These are phyloP conservation scores for Phenganax marumi DNA, from an alignment of 92 coral and sea anemone genomes.

Conservation along the genomic window DNA sequence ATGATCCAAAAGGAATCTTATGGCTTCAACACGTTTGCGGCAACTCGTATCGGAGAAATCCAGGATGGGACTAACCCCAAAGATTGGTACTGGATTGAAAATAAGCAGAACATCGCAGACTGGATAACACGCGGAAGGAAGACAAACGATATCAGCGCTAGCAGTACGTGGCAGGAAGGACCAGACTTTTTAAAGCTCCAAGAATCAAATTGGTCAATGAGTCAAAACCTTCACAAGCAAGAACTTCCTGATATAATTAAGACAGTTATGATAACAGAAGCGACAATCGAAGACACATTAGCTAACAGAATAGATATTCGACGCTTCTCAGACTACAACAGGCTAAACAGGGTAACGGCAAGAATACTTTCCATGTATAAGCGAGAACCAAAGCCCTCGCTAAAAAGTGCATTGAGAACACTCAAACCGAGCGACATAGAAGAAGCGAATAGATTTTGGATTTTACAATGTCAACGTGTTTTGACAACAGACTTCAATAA, in stretches of 20 bases:
- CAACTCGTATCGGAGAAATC: conserved; percentile 60
- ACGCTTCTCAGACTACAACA: not conserved
- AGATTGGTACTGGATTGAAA: conserved; percentile 60
- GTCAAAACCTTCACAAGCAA: not conserved
- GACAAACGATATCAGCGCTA: conserved; percentile 47
- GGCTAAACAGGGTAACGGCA: conserved; percentile 54
- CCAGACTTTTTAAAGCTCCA: conserved; percentile 29
- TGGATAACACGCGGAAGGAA: conserved; percentile 60
- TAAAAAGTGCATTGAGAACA: conserved; percentile 38
- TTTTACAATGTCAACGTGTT: conserved; percentile 49
- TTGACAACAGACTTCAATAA: conserved; percentile 40
- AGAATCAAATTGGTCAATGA: not conserved
- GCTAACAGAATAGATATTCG: not conserved
- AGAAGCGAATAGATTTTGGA: conserved; percentile 61
- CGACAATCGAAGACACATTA: not conserved
- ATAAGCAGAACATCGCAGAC: conserved; percentile 59
- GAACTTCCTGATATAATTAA: not conserved
- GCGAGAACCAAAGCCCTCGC: conserved; percentile 43
- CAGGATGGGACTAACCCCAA: conserved; percentile 47
- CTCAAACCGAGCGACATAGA: conserved; percentile 38
- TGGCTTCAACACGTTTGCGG: conserved; percentile 63
- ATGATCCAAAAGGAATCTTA: conserved; percentile 62
- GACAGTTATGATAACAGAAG: not conserved
- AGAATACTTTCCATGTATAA: conserved; percentile 45
- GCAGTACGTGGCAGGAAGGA: conserved; percentile 64